Evolutionary conservation across 2,888 invertebrate species (phyloP).

Genomic region (Papilio gigon): DNA sequence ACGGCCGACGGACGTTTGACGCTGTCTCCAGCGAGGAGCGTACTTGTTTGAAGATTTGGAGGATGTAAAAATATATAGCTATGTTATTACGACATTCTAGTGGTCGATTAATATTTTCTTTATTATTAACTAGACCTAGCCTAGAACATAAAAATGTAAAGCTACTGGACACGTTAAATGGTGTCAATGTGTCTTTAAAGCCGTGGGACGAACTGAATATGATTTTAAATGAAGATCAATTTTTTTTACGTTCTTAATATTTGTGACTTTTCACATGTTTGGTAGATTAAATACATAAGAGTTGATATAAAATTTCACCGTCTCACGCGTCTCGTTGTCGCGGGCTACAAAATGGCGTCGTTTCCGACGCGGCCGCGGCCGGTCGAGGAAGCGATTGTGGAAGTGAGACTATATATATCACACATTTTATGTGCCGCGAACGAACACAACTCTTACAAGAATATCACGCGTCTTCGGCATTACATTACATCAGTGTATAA

Average conservation of each 20-base stretch:
- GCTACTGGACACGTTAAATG: no score
- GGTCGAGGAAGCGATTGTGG: slow-evolving; percentile 26
- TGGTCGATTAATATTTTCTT: no score
- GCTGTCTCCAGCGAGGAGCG: slow-evolving; percentile 15
- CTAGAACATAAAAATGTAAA: no score
- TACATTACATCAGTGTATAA: slow-evolving; percentile 9
- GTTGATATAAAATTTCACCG: slow-evolving; percentile 6
- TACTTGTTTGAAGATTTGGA: no score
- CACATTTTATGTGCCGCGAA: slow-evolving; percentile 33
- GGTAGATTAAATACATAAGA: not conserved
- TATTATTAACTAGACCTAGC: no score
- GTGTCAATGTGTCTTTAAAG: no score
- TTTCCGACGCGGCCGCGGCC: slow-evolving; percentile 23
- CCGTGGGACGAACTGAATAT: no score
- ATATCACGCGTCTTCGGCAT: slow-evolving; percentile 1
- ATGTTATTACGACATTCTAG: no score
- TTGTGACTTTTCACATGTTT: not conserved
- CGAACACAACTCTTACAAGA: slow-evolving; percentile 10
- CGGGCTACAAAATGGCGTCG: slow-evolving; percentile 32
- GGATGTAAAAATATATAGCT: no score
- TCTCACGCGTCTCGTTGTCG: slow-evolving; percentile 4
- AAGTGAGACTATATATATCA: slow-evolving; percentile 10
- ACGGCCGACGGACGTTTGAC: slow-evolving; percentile 4
- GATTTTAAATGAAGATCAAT: no score
- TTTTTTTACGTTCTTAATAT: no score